Evolutionary conservation across 2,113 vertebrate species (phyloP).

Genomic region (Odobenus rosmarus): DNA sequence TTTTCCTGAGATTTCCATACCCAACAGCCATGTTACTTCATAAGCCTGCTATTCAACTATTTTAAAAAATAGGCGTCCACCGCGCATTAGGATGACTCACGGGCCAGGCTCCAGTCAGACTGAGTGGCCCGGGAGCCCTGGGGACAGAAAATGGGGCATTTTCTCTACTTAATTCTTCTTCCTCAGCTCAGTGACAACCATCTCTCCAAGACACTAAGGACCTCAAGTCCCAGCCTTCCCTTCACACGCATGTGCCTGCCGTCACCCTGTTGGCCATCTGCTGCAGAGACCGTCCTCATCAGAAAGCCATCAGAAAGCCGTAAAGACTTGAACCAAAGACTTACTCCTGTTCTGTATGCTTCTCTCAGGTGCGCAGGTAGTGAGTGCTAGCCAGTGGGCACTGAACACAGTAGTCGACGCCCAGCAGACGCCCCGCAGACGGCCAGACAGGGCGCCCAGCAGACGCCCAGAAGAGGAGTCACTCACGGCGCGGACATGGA

Average conservation of each 20-base stretch:
- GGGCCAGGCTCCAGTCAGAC: not conserved
- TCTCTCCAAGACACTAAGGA: not conserved
- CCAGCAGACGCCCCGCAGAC: not conserved
- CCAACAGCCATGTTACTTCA: not conserved
- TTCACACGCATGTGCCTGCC: accelerated
- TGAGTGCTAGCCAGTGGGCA: not conserved
- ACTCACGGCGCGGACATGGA: accelerated
- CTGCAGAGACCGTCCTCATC: accelerated
- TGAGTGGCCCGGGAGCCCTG: not conserved
- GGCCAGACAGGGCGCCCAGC: not conserved
- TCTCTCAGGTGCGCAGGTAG: conserved; percentile 72
- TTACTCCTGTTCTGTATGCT: not conserved
- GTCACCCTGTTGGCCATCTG: accelerated
- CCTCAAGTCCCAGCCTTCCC: too few relatives aligned
- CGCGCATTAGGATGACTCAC: not conserved
- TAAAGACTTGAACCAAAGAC: not conserved
- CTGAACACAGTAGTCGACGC: accelerated
- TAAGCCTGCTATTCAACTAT: not conserved
- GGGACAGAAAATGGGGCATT: too few relatives aligned
- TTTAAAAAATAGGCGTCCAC: not conserved
- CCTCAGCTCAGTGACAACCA: not conserved
- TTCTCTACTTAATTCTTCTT: not conserved
- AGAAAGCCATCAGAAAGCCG: not conserved
- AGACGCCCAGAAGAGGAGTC: too few relatives aligned
- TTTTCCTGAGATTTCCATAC: conserved; percentile 51